These are phyloP conservation scores for Macropis europaea DNA, from an alignment of 2,888 invertebrate genomes.

Conservation along the genomic window DNA sequence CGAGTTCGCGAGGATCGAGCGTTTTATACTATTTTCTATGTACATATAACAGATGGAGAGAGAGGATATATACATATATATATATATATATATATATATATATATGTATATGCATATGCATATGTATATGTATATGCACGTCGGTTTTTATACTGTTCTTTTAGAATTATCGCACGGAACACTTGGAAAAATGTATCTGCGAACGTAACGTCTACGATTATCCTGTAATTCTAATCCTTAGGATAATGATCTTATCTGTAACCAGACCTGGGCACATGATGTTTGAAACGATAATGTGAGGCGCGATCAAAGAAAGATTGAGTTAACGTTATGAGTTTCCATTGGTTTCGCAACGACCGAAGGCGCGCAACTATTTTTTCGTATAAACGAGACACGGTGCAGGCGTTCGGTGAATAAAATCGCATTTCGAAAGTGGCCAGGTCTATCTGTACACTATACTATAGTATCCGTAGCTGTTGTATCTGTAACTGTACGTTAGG, in stretches of 20 bases:
- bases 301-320: no score
- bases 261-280: no score
- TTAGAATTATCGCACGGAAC: not conserved
- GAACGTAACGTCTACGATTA: conserved; percentile 20
- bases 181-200: conserved; percentile 46
- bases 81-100: conserved; percentile 5
- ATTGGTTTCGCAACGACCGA: no score
- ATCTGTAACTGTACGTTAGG: conserved; percentile 40
- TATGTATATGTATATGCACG: conserved; percentile 14
- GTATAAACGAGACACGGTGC: no score
- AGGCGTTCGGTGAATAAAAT: no score
- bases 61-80: conserved; percentile 27
- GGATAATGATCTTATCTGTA: conserved; percentile 42
- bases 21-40: conserved; percentile 62
- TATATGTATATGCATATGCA: conserved; percentile 7
- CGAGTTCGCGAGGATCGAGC: conserved; percentile 13
- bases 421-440: no score
- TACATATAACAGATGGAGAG: conserved; percentile 16
- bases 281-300: no score
- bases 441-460: conserved; percentile 3
- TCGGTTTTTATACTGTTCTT: conserved; percentile 43
- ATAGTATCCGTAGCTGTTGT: conserved; percentile 27
- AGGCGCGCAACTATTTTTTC: no score
- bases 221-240: conserved; percentile 36
- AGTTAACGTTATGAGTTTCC: no score